These are phyloP conservation scores for Trachops cirrhosus DNA, from an alignment of 2,797 vertebrate species.

Conservation along the genomic window DNA sequence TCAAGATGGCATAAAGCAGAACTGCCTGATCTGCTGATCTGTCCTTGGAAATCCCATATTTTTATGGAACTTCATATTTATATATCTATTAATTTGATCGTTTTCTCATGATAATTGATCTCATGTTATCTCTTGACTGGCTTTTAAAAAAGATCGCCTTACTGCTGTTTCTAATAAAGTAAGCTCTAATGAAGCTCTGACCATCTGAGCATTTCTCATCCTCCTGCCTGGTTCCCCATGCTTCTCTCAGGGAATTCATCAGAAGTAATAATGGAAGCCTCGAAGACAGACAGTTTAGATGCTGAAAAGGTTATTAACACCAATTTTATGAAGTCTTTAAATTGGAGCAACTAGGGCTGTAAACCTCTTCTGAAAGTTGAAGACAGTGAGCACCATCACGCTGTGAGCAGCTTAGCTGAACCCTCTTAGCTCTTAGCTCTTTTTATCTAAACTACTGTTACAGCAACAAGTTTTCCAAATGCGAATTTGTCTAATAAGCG, in stretches of 20 bases:
- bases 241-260: slow-evolving; percentile 21
- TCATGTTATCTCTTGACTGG: not conserved
- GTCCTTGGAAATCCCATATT: not conserved
- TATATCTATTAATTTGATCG: not conserved
- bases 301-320: slow-evolving; percentile 50
- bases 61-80: not conserved
- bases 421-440: not conserved
- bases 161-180: slow-evolving; percentile 28
- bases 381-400: not conserved
- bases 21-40: not conserved
- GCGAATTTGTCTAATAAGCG: not conserved
- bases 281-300: slow-evolving; percentile 33
- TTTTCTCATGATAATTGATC: not conserved
- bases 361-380: slow-evolving; percentile 50
- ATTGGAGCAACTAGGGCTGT: slow-evolving; percentile 37
- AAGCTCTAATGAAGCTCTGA: not conserved
- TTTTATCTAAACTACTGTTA: slow-evolving; percentile 5
- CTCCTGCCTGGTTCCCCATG: not conserved
- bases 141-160: not conserved
- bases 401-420: slow-evolving; percentile 1
- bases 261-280: slow-evolving; percentile 43
- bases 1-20: not conserved
- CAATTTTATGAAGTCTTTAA: slow-evolving; percentile 60
- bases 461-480: not conserved
- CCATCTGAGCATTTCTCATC: not conserved